Evolutionary conservation across 2,113 vertebrate species (phyloP).

Genomic region (Setophaga kirtlandii): DNA sequence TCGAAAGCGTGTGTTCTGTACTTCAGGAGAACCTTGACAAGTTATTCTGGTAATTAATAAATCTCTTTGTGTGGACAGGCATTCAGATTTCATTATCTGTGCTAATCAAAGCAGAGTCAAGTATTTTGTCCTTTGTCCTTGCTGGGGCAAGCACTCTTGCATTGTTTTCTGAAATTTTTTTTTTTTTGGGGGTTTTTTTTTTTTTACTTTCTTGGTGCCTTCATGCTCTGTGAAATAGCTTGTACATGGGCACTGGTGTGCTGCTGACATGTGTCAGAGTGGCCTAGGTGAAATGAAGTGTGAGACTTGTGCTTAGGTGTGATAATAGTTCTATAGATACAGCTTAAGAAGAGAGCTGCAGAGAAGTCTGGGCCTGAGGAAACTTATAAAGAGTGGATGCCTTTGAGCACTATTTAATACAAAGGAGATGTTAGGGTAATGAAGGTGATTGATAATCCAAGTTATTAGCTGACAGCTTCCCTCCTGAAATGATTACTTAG

Average conservation of each 20-base stretch:
- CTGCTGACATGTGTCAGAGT: neutral
- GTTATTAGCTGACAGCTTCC: neutral
- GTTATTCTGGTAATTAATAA: neutral
- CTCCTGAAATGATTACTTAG: neutral
- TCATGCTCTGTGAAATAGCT: neutral
- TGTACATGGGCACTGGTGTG: neutral
- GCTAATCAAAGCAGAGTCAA: neutral
- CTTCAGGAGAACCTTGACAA: neutral
- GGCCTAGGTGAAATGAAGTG: neutral
- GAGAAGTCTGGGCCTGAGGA: neutral
- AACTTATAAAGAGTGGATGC: neutral
- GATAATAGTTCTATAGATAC: neutral
- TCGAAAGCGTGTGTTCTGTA: neutral
- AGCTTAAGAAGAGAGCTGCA: neutral
- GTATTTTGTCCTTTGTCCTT: neutral
- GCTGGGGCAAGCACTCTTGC: neutral
- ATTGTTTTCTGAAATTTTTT: neutral
- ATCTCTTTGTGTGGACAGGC: neutral
- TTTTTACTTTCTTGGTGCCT: neutral
- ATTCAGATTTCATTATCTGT: neutral
- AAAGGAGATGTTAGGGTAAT: neutral
- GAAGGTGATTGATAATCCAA: neutral
- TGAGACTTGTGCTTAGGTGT: neutral
- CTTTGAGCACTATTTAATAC: neutral
- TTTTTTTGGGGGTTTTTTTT: neutral